Conservation (phyloP, 2,888 invertebrate genomes). For the Campoplex capitator region DNA sequence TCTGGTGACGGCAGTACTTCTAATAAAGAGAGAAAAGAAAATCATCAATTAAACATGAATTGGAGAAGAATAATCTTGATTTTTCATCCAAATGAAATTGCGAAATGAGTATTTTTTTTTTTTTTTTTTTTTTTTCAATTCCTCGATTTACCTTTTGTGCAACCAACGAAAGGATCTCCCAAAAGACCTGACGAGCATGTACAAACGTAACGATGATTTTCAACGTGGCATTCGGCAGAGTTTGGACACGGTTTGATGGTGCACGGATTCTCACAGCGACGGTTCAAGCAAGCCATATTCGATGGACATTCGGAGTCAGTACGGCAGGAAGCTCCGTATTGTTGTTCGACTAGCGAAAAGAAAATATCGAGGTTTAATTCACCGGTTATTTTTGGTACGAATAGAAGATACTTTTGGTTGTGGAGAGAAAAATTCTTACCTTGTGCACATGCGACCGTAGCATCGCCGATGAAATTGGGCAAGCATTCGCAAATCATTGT, state of each 20-base stretch:
- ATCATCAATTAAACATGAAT: slow-evolving; percentile 11
- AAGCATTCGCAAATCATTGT: slow-evolving; percentile 95
- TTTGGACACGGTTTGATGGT: slow-evolving; percentile 90
- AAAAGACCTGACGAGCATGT: slow-evolving; percentile 90
- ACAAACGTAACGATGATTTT: slow-evolving; percentile 92
- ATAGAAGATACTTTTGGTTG: slow-evolving; percentile 24
- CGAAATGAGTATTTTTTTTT: neutral
- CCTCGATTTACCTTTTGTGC: slow-evolving; percentile 86
- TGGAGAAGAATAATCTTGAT: neutral
- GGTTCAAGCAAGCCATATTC: slow-evolving; percentile 90
- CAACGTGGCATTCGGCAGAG: slow-evolving; percentile 91
- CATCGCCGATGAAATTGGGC: slow-evolving; percentile 93
- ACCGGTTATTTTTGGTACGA: neutral
- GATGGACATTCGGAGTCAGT: slow-evolving; percentile 90
- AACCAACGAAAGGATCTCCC: slow-evolving; percentile 93
- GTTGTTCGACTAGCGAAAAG: slow-evolving; percentile 75
- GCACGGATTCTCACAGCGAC: slow-evolving; percentile 92
- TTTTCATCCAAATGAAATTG: neutral
- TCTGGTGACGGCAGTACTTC: slow-evolving; percentile 86
- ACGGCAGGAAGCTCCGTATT: slow-evolving; percentile 87
- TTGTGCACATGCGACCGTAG: slow-evolving; percentile 92
- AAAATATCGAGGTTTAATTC: slow-evolving; percentile 1
- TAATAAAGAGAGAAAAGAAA: slow-evolving; percentile 62
- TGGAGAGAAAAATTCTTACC: slow-evolving; percentile 86
- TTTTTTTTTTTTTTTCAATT: neutral